A percentile compares a stretch with the other conserved stretches of the same genome.
phyloP scores from a whole-genome alignment of 1,140 invertebrate genomes.

The Drosophila ercepeae region DNA sequence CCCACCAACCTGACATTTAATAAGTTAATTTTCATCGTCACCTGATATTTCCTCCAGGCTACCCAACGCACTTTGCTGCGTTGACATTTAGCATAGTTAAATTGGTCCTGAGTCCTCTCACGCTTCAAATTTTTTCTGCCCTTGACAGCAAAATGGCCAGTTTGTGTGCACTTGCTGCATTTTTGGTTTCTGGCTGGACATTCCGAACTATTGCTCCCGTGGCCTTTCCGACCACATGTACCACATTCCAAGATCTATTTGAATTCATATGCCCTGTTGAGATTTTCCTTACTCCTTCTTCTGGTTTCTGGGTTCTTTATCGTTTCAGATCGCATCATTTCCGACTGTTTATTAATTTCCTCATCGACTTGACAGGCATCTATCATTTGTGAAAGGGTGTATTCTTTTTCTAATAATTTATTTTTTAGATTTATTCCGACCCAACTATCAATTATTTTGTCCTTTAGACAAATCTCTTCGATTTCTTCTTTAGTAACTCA shows the following conservation, averaged over 20 bases:
- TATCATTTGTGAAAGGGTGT: slow-evolving; percentile 1
- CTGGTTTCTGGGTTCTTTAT: slow-evolving; percentile 2
- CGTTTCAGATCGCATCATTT: slow-evolving; percentile 2
- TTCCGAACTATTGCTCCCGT: no score
- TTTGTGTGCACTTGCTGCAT: slow-evolving; percentile 1
- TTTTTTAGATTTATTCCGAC: not conserved
- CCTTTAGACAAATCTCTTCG: slow-evolving; percentile 5
- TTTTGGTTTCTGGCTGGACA: slow-evolving; percentile 1
- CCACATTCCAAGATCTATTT: not conserved
- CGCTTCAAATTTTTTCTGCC: slow-evolving; percentile 2
- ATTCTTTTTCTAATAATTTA: not conserved
- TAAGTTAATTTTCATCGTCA: not conserved
- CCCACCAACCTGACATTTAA: slow-evolving; percentile 4
- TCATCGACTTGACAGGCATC: slow-evolving; percentile 5
- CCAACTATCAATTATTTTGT: slow-evolving; percentile 3
- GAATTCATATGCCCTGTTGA: not conserved
- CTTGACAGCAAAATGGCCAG: slow-evolving; percentile 7
- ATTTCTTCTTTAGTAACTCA: slow-evolving; percentile 6
- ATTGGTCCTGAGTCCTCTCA: not conserved
- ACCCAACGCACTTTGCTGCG: no score
- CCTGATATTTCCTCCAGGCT: slow-evolving; percentile 4
- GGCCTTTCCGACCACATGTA: slow-evolving; percentile 1
- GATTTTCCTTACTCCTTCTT: not conserved
- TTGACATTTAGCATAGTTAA: no score
- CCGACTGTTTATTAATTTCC: not conserved